These are phyloP conservation scores for Cantharis rufa DNA, from an alignment of 2,888 invertebrate species.

Conservation along the genomic window DNA sequence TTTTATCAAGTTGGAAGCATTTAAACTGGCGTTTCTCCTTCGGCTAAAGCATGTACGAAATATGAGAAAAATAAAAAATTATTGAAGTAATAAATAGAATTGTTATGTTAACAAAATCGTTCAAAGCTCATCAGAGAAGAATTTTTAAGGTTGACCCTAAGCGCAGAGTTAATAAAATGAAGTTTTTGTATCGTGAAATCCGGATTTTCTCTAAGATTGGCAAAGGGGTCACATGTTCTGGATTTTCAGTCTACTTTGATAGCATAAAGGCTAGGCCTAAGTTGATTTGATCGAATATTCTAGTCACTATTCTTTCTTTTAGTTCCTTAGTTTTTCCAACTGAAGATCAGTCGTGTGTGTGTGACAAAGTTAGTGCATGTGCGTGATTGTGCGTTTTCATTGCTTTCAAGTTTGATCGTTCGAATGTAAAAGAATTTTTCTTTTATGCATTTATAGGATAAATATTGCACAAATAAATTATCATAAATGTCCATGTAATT, in stretches of 20 bases:
- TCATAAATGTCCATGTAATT: background rate
- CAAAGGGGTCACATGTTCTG: conserved; percentile 52
- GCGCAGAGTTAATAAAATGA: conserved; percentile 29
- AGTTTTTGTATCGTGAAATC: conserved; percentile 37
- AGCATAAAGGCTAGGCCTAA: conserved; percentile 48
- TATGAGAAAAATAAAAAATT: background rate
- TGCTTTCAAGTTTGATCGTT: conserved; percentile 24
- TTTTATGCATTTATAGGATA: conserved; percentile 4
- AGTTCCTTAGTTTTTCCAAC: conserved; percentile 41
- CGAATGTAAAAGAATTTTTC: conserved; percentile 11
- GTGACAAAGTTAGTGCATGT: conserved; percentile 35
- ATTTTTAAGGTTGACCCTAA: conserved; percentile 30
- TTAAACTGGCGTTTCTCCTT: background rate
- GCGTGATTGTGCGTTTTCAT: conserved; percentile 32
- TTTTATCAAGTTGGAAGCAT: background rate
- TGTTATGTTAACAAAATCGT: conserved; percentile 23
- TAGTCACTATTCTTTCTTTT: conserved; percentile 54
- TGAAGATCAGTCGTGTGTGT: conserved; percentile 53
- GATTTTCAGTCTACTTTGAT: conserved; percentile 52
- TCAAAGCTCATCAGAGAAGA: conserved; percentile 25
- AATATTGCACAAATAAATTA: background rate
- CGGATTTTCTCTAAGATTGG: conserved; percentile 45
- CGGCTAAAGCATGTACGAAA: background rate
- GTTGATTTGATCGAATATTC: conserved; percentile 56
- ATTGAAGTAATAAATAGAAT: background rate